These are phyloP conservation scores for Hirudo medicinalis DNA, from an alignment of 1,140 invertebrate genomes.

Conservation along the genomic window DNA sequence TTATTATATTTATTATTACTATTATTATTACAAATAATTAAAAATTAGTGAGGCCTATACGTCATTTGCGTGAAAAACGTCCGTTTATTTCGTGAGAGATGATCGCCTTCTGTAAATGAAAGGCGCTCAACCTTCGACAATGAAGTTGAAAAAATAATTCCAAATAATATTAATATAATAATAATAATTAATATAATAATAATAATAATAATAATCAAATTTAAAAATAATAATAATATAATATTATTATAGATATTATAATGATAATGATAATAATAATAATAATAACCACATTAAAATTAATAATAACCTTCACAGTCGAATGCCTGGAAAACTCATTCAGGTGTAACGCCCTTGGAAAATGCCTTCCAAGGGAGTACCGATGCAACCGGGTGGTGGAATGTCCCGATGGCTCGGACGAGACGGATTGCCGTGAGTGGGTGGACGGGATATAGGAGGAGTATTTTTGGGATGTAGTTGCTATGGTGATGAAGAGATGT, in stretches of 20 bases:
- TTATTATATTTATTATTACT: no score
- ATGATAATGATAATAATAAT: neutral
- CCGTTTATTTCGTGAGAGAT: no score
- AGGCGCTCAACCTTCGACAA: no score
- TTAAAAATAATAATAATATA: neutral
- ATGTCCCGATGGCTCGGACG: constrained; percentile 13
- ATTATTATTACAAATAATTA: neutral
- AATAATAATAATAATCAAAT: neutral
- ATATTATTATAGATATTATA: neutral
- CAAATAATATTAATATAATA: no score
- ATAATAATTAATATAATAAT: no score
- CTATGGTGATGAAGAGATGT: no score
- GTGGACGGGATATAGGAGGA: no score
- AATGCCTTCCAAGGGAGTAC: constrained; percentile 8
- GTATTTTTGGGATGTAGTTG: no score
- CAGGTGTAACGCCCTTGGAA: neutral
- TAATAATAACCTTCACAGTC: neutral
- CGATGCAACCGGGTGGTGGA: constrained; percentile 9
- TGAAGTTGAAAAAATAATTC: no score
- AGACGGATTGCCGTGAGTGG: constrained; percentile 11
- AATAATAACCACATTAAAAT: neutral
- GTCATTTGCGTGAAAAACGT: no score
- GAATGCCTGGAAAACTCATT: neutral
- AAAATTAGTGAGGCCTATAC: neutral
- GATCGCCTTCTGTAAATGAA: no score